Evolutionary conservation across 2,797 vertebrate species (phyloP), one percentile per base, ranked within the genome.

Genomic region (Acanthiza pusilla): DNA sequence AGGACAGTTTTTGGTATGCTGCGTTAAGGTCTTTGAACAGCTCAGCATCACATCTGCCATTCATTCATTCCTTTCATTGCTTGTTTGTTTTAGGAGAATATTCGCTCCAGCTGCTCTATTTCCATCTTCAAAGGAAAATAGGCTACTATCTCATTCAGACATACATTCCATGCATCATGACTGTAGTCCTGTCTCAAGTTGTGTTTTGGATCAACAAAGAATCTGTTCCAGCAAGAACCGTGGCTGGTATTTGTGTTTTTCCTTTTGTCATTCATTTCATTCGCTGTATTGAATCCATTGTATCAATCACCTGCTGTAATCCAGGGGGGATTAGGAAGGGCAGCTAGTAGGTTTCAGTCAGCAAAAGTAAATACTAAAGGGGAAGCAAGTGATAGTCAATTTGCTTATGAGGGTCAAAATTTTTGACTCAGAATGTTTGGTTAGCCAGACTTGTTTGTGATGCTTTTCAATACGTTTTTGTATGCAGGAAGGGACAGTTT

Each of bases 1-100:
- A 98, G 99, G 96, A 99, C 99, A 36, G 99, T 99, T 65, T 99
- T 99, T 81, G 99, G 99, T 99, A 98, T 97, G 98, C 86, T 79
- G 87, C 19, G 5, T 67, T 74, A 88, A 78, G 20, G 82, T 96
- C 75, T 81, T 70, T 68, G 26, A 86, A 40, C 54, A 60, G 13
- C 74, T 90, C 80, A 66, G 75, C 74, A 80, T 78, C 88, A 61
- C 85, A 45, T 62, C 32, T 62, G 45, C 32, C 47, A 53, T 88
- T 94, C 66, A 85, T 74, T 77, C 83, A 88, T 82, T 60, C 12
- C 83, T 96, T 95, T 93, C 57, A 47, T 89, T 87, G 65, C 96
- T 96, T 98, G 94, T 97, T 91, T 97, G 91, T 98, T 98, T 95
- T 97, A 98, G 98, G 97, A 4, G 98, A 98, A 97, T 98, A 98